Percentiles rank a stretch among this genome's conserved stretches.
Evolutionary conservation across 2,888 invertebrate genomes (phyloP).

Genomic region (Lycaena phlaeas): DNA sequence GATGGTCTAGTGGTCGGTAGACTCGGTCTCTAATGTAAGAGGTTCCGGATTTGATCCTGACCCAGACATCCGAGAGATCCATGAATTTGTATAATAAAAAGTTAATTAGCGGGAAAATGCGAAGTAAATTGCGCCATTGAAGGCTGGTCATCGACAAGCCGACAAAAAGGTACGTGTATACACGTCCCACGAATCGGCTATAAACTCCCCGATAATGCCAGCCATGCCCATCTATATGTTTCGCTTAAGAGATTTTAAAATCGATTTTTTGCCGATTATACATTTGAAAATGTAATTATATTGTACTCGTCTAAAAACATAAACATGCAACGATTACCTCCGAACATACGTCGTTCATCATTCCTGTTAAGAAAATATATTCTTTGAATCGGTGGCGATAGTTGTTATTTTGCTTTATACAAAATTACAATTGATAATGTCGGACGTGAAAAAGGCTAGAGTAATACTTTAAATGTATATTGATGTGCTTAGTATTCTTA

Average conservation of each 20-base stretch:
- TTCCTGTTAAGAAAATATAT: background rate
- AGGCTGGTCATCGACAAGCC: slow-evolving; percentile 17
- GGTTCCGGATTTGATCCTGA: too few relatives aligned
- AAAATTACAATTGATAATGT: too few relatives aligned
- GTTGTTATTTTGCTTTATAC: too few relatives aligned
- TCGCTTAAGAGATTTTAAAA: slow-evolving; percentile 19
- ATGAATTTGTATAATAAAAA: background rate
- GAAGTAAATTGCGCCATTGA: slow-evolving; percentile 44
- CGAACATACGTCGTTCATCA: background rate
- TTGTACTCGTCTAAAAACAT: slow-evolving; percentile 8
- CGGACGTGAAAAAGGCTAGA: too few relatives aligned
- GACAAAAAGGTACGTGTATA: slow-evolving; percentile 45
- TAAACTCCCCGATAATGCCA: slow-evolving; percentile 34
- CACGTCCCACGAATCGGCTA: slow-evolving; percentile 32
- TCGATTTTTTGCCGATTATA: slow-evolving; percentile 19
- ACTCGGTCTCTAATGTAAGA: too few relatives aligned
- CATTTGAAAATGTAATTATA: slow-evolving; percentile 3
- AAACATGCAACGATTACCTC: background rate
- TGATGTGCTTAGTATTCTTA: too few relatives aligned
- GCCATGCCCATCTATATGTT: slow-evolving; percentile 35
- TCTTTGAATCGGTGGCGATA: too few relatives aligned
- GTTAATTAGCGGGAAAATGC: slow-evolving; percentile 4
- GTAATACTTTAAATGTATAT: too few relatives aligned
- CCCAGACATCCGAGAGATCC: too few relatives aligned
- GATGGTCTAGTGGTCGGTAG: too few relatives aligned